Conservation (phyloP, 2,113 vertebrate genomes). For the Phocoena phocoena region DNA sequence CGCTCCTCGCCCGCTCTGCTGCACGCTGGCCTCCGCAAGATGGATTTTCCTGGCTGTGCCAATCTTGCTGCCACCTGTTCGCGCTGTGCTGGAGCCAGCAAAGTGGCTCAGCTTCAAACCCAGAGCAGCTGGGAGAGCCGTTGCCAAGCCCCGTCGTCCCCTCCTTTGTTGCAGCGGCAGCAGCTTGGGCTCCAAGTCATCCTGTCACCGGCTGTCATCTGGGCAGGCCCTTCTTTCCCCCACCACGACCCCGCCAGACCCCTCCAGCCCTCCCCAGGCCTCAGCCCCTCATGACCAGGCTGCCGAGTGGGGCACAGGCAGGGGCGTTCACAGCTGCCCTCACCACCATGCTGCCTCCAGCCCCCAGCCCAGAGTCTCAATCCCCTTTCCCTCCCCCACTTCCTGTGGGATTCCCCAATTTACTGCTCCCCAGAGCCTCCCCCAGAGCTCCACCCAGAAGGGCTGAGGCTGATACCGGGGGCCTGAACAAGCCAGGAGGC, state of each 20-base stretch:
- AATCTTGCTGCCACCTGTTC: conserved; percentile 80
- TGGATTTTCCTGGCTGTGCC: conserved; percentile 73
- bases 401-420: not conserved
- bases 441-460: not conserved
- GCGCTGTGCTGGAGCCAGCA: conserved; percentile 71
- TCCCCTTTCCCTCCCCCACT: too few relatives aligned
- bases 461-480: not conserved
- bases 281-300: not conserved
- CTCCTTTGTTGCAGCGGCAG: conserved; percentile 36
- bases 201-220: conserved; percentile 57
- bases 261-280: not conserved
- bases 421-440: not conserved
- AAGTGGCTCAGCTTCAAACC: conserved; percentile 74
- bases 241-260: rapidly evolving
- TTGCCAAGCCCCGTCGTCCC: conserved; percentile 48
- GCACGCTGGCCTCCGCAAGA: conserved; percentile 59
- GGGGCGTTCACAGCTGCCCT: not conserved
- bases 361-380: not conserved
- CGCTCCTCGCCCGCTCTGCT: conserved; percentile 50
- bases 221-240: not conserved
- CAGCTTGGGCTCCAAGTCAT: conserved; percentile 37
- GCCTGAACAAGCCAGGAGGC: not conserved
- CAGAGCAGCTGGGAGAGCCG: conserved; percentile 73
- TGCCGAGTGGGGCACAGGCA: too few relatives aligned
- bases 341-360: not conserved